Evolutionary conservation across 2,797 vertebrate genomes (phyloP).

Genomic region (Myoxocephalus aenaeus): DNA sequence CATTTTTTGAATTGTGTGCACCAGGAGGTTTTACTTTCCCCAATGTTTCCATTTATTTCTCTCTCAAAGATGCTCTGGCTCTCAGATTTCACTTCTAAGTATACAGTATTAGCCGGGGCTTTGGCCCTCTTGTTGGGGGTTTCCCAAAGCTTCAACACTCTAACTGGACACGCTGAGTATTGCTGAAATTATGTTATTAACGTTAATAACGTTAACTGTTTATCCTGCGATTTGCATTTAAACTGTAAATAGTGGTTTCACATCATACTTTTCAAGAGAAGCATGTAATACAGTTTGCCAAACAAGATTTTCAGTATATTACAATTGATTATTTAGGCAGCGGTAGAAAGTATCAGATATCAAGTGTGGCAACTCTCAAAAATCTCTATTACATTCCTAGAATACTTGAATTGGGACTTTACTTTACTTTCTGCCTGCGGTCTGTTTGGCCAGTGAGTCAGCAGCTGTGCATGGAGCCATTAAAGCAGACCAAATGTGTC

Average conservation of each 20-base stretch:
- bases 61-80: constrained; percentile 8
- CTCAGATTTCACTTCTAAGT: constrained; percentile 68
- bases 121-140: constrained; percentile 28
- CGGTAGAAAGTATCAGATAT: not conserved
- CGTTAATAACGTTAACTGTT: not conserved
- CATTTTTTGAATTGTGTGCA: not conserved
- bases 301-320: not conserved
- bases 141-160: constrained; percentile 35
- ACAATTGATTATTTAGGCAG: not conserved
- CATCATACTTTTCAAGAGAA: not conserved
- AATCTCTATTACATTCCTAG: constrained; percentile 8
- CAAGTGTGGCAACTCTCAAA: constrained; percentile 1
- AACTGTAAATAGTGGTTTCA: not conserved
- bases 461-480: constrained; percentile 66
- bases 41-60: not conserved
- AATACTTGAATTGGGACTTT: constrained; percentile 25
- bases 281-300: not conserved
- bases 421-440: constrained; percentile 36
- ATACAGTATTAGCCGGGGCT: constrained; percentile 25
- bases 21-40: not conserved
- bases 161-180: constrained; percentile 3
- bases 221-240: not conserved
- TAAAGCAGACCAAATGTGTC: constrained; percentile 53
- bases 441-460: constrained; percentile 62
- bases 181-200: constrained; percentile 16